Evolutionary conservation across 1,140 invertebrate genomes (phyloP).

Genomic region (Augochlora pura): DNA sequence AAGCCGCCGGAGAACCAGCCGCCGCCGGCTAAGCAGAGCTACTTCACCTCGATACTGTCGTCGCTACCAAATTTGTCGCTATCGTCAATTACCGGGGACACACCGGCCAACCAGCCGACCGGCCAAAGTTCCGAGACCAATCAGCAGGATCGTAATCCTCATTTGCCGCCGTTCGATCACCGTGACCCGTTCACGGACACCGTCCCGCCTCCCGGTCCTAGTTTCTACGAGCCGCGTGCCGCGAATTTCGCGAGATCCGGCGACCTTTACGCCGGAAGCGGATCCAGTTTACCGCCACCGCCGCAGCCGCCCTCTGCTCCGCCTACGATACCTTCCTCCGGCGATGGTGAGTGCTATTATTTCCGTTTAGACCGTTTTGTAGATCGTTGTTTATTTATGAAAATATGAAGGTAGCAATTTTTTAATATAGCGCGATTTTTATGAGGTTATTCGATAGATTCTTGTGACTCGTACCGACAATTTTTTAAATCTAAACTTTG

Average conservation of each 20-base stretch:
- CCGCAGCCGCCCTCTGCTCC: slow-evolving; percentile 20
- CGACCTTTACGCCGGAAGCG: slow-evolving; percentile 24
- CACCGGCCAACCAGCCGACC: no score
- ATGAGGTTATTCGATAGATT: no score
- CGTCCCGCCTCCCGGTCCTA: slow-evolving; percentile 36
- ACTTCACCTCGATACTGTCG: slow-evolving; percentile 75
- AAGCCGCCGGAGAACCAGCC: slow-evolving; percentile 58
- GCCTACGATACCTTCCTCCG: slow-evolving; percentile 42
- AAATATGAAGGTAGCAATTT: no score
- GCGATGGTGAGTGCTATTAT: slow-evolving; percentile 42
- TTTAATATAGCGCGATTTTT: no score
- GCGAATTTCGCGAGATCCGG: slow-evolving; percentile 35
- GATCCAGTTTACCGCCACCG: background rate
- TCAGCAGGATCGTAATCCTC: slow-evolving; percentile 37
- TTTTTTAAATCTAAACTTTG: no score
- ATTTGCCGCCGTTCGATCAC: slow-evolving; percentile 30
- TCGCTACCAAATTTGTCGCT: slow-evolving; percentile 75
- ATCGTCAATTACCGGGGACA: slow-evolving; percentile 65
- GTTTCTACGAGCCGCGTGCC: slow-evolving; percentile 42
- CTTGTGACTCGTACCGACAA: no score
- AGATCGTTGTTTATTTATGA: no score
- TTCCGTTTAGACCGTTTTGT: no score
- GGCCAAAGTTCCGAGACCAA: slow-evolving; percentile 20
- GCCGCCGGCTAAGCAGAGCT: slow-evolving; percentile 68
- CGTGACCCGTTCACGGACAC: slow-evolving; percentile 28